phyloP scores from a whole-genome alignment of 2,888 invertebrate genomes.

The Phlogophora meticulosa region DNA sequence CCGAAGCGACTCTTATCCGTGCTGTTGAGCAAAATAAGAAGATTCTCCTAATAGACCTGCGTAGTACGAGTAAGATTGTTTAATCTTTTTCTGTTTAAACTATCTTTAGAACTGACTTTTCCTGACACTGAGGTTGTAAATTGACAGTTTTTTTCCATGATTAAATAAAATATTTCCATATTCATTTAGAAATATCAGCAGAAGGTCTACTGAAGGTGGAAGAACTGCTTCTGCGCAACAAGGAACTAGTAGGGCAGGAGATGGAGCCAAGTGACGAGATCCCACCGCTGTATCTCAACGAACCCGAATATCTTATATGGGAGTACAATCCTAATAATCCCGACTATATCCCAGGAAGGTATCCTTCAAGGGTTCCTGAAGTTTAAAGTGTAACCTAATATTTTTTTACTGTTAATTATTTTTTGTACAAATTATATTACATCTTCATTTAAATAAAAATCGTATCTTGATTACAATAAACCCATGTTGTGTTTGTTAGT shows the following conservation, averaged over 20 bases:
- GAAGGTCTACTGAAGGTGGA: constrained; percentile 84
- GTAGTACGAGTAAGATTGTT: constrained; percentile 82
- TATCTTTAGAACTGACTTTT: neutral
- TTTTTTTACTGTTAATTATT: neutral
- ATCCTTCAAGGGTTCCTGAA: constrained; percentile 83
- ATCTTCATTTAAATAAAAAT: neutral
- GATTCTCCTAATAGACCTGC: constrained; percentile 81
- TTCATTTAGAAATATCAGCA: constrained; percentile 82
- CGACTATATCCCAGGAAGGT: constrained; percentile 83
- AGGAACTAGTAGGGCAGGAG: constrained; percentile 78
- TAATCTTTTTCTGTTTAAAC: neutral
- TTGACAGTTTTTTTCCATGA: too few species aligned
- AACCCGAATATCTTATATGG: constrained; percentile 89
- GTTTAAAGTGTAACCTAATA: constrained; percentile 70
- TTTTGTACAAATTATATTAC: neutral
- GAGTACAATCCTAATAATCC: constrained; percentile 89
- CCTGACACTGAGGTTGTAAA: neutral
- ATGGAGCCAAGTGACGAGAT: constrained; percentile 85
- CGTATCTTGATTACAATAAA: neutral
- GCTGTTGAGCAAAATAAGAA: constrained; percentile 83
- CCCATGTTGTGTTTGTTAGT: neutral
- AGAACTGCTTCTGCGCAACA: constrained; percentile 87
- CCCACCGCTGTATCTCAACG: constrained; percentile 86
- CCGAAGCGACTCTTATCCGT: constrained; percentile 85
- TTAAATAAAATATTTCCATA: neutral